phyloP scores from a whole-genome alignment of 2,113 vertebrate genomes.

The Pelobates fuscus region DNA sequence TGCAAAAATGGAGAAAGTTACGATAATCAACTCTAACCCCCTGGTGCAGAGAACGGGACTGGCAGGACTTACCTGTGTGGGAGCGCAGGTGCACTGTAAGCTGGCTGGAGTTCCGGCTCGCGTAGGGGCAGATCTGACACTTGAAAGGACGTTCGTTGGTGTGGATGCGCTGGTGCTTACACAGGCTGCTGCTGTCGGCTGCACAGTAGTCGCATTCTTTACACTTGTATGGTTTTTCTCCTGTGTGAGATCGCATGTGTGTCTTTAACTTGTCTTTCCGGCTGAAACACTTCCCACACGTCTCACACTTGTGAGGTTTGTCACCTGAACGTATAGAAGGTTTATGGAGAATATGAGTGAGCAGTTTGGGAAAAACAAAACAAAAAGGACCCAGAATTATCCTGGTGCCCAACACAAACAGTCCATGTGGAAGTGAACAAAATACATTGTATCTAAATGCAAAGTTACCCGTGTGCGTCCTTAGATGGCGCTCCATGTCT shows the following conservation, averaged over 20 bases:
- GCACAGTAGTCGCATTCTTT: constrained; percentile 89
- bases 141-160: constrained; percentile 93
- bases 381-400: neutral
- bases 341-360: neutral
- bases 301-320: constrained; percentile 92
- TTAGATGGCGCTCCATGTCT: constrained; percentile 94
- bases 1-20: too few relatives aligned
- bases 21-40: too few relatives aligned
- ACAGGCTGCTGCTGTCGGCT: constrained; percentile 94
- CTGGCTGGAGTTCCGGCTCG: constrained; percentile 95
- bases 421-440: too few relatives aligned
- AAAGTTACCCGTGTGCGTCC: constrained; percentile 95
- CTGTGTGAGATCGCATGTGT: constrained; percentile 90
- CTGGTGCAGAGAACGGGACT: too few relatives aligned
- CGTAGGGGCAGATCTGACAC: constrained; percentile 95
- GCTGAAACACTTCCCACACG: constrained; percentile 91
- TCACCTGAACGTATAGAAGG: constrained; percentile 75
- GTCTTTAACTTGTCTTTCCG: constrained; percentile 95
- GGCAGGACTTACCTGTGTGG: constrained; percentile 73
- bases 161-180: constrained; percentile 94
- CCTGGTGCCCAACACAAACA: too few relatives aligned
- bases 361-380: neutral
- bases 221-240: constrained; percentile 94
- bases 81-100: constrained; percentile 94
- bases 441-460: too few relatives aligned